Conservation (phyloP, 1,140 invertebrate species). For the Globodera rostochiensis region DNA sequence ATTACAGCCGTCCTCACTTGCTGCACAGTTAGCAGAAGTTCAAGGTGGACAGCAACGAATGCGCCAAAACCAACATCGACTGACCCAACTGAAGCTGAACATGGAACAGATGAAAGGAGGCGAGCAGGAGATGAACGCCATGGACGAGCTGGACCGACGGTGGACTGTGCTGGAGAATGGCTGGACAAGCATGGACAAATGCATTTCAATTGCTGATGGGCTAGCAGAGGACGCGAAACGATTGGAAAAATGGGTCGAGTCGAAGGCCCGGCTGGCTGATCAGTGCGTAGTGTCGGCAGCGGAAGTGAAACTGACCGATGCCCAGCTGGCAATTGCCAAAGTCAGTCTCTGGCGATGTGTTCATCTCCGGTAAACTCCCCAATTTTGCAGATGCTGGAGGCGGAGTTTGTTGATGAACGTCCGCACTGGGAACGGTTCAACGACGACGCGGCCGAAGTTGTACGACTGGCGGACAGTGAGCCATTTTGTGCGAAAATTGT, state of each 20-base stretch:
- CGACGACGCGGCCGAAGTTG: not conserved
- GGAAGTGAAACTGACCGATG: not conserved
- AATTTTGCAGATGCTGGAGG: conserved; percentile 4
- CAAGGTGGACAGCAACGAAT: conserved; percentile 3
- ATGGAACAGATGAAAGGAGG: not conserved
- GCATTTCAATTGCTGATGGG: conserved; percentile 4
- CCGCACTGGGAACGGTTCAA: conserved; percentile 19
- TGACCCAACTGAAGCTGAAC: conserved; percentile 21
- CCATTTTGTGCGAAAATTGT: not conserved
- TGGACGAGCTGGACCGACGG: not conserved
- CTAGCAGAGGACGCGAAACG: conserved; percentile 1
- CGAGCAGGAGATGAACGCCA: not conserved
- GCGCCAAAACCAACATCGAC: not conserved
- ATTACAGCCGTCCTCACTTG: conserved; percentile 8
- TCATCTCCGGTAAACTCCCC: not conserved
- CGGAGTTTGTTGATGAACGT: conserved; percentile 23
- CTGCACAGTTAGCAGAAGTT: not conserved
- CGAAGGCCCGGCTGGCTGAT: conserved; percentile 7
- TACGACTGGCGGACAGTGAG: conserved; percentile 4
- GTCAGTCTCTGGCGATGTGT: not conserved
- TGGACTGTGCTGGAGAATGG: conserved; percentile 10
- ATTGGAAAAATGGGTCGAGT: conserved; percentile 22
- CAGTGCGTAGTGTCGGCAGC: not conserved
- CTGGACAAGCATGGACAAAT: conserved; percentile 5
- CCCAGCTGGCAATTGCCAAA: not conserved